Conservation (phyloP, 92 coral and sea anemone species). For the Palythoa grandiflora region DNA sequence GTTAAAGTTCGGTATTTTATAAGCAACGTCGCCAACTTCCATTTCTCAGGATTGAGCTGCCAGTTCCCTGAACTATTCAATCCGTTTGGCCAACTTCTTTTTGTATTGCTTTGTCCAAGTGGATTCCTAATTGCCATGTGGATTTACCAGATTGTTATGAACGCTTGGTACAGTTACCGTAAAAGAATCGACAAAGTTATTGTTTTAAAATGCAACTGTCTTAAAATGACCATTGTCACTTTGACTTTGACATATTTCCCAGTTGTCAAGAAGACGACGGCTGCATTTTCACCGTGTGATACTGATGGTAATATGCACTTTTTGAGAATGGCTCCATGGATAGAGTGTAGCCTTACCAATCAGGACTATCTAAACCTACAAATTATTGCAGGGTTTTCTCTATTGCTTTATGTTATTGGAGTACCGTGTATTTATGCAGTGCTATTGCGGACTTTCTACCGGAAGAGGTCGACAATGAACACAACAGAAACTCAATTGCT, state of each 20-base stretch:
- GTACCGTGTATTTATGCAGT: slow-evolving; percentile 62
- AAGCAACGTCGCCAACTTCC: slow-evolving; percentile 75
- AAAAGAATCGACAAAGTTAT: neutral
- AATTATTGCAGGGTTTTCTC: slow-evolving; percentile 61
- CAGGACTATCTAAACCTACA: slow-evolving; percentile 48
- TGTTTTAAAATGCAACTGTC: slow-evolving; percentile 21
- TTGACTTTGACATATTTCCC: slow-evolving; percentile 66
- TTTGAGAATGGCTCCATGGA: slow-evolving; percentile 69
- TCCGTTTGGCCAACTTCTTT: slow-evolving; percentile 70
- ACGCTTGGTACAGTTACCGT: slow-evolving; percentile 6
- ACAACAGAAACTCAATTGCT: slow-evolving; percentile 12
- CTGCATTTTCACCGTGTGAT: slow-evolving; percentile 61
- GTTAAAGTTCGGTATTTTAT: slow-evolving; percentile 64
- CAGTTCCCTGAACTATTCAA: slow-evolving; percentile 66
- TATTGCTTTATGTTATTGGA: slow-evolving; percentile 57
- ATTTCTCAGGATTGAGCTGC: slow-evolving; percentile 79
- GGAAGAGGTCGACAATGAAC: slow-evolving; percentile 4
- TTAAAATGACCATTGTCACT: slow-evolving; percentile 55
- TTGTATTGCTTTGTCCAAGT: slow-evolving; percentile 65
- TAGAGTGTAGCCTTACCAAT: slow-evolving; percentile 45
- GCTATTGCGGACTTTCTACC: slow-evolving; percentile 34
- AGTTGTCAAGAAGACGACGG: slow-evolving; percentile 55
- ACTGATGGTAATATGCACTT: slow-evolving; percentile 30
- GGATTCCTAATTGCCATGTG: neutral
- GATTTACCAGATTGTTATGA: neutral